A percentile compares a stretch with the other conserved stretches of the same genome.
These are phyloP conservation scores for Aspidiotus destructor DNA, from an alignment of 2,888 invertebrate species.

Conservation along the genomic window DNA sequence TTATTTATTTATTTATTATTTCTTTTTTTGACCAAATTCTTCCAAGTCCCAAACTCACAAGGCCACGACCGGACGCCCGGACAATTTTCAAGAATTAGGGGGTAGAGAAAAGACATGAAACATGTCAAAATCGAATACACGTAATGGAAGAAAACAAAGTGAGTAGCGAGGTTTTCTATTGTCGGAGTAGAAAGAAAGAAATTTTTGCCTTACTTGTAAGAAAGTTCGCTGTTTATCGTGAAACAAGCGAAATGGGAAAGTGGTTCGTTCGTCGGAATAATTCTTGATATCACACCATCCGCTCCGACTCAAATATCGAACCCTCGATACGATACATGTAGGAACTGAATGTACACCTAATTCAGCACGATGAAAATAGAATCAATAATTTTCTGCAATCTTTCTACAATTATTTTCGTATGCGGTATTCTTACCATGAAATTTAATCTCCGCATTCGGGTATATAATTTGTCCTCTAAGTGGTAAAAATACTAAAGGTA, in stretches of 20 bases:
- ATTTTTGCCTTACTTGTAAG: constrained; percentile 51
- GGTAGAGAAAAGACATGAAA: too few relatives aligned
- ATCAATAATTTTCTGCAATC: neutral
- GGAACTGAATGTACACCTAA: constrained; percentile 43
- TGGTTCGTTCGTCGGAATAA: constrained; percentile 43
- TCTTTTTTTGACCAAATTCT: too few relatives aligned
- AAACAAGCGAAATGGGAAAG: constrained; percentile 51
- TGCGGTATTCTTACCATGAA: constrained; percentile 52
- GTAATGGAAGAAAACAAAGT: too few relatives aligned
- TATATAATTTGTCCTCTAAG: constrained; percentile 78
- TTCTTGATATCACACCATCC: constrained; percentile 74
- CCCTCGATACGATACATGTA: constrained; percentile 74
- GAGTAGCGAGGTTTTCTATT: too few relatives aligned
- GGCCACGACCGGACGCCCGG: too few relatives aligned
- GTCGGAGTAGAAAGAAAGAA: too few relatives aligned
- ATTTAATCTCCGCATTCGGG: constrained; percentile 74
- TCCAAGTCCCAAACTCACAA: too few relatives aligned
- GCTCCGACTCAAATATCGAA: constrained; percentile 65
- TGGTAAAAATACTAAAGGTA: constrained; percentile 77
- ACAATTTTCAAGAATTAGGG: too few relatives aligned
- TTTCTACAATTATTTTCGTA: too few relatives aligned
- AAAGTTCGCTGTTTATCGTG: constrained; percentile 73
- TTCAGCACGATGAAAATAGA: neutral
- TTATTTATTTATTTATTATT: too few relatives aligned
- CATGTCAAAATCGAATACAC: too few relatives aligned